phyloP scores from a whole-genome alignment of 2,113 vertebrate species.

The Eudorcas thomsonii region DNA sequence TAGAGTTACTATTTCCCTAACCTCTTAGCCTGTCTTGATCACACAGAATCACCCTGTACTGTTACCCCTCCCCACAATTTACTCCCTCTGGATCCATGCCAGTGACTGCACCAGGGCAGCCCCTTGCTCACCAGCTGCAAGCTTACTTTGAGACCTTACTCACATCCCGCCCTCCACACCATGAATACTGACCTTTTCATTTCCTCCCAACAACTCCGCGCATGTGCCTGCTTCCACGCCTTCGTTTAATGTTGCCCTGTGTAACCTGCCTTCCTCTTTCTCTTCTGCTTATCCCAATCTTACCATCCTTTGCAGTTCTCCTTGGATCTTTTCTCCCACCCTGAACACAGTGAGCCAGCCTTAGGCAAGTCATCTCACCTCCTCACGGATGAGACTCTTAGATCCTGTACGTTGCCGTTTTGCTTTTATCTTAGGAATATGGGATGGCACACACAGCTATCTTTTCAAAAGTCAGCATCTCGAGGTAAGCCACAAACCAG shows the following conservation, averaged over 20 bases:
- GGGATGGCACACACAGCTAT: constrained; percentile 28
- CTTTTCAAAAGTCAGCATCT: constrained; percentile 44
- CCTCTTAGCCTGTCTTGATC: not conserved
- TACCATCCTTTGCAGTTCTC: constrained; percentile 59
- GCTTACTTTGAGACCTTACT: not conserved
- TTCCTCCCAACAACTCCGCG: not conserved
- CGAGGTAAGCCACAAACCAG: constrained; percentile 55
- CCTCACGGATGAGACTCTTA: constrained; percentile 32
- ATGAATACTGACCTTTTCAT: not conserved
- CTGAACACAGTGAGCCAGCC: constrained; percentile 34
- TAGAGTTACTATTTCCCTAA: not conserved
- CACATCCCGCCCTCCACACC: not conserved
- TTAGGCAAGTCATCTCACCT: constrained; percentile 60
- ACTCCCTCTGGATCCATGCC: not conserved
- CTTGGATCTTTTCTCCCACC: constrained; percentile 55
- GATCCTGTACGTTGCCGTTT: constrained; percentile 35
- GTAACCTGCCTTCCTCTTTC: not conserved
- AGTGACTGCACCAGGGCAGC: not conserved
- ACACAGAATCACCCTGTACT: not conserved
- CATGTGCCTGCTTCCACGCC: not conserved
- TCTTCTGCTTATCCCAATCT: constrained; percentile 48
- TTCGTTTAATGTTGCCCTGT: not conserved
- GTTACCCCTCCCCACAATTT: not conserved
- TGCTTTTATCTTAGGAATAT: constrained; percentile 60
- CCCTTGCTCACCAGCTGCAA: not conserved